Conservation (phyloP, 2,797 vertebrate species). For the Hypotaenidia philippensis region DNA sequence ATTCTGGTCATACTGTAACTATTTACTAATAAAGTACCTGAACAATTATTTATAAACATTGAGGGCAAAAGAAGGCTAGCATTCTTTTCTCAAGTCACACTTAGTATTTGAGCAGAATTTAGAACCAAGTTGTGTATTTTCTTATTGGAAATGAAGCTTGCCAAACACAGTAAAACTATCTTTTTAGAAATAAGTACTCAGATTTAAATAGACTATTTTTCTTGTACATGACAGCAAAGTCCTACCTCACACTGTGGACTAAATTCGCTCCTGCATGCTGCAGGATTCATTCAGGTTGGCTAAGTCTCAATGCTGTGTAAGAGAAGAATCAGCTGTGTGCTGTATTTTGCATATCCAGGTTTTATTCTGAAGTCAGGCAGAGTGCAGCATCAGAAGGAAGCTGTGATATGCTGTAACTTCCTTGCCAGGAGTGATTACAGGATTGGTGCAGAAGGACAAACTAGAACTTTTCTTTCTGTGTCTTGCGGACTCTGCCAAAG, state of each 20-base stretch:
- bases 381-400: background rate
- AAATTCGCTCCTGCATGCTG: background rate
- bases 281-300: background rate
- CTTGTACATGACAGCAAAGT: background rate
- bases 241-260: background rate
- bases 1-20: background rate
- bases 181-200: background rate
- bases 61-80: background rate
- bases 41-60: background rate
- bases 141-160: background rate
- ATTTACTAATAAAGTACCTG: background rate
- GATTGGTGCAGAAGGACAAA: background rate
- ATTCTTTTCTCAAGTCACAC: background rate
- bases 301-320: background rate
- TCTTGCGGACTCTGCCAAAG: background rate
- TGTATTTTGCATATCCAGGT: background rate
- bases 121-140: background rate
- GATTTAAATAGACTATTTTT: background rate
- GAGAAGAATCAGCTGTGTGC: background rate
- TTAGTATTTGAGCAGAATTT: background rate
- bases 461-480: background rate
- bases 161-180: background rate
- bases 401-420: background rate
- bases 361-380: slow-evolving; percentile 10
- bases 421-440: background rate